Base-by-base conservation (phyloP, 2,888 invertebrate genomes). In the Calliopum simillimum region DNA sequence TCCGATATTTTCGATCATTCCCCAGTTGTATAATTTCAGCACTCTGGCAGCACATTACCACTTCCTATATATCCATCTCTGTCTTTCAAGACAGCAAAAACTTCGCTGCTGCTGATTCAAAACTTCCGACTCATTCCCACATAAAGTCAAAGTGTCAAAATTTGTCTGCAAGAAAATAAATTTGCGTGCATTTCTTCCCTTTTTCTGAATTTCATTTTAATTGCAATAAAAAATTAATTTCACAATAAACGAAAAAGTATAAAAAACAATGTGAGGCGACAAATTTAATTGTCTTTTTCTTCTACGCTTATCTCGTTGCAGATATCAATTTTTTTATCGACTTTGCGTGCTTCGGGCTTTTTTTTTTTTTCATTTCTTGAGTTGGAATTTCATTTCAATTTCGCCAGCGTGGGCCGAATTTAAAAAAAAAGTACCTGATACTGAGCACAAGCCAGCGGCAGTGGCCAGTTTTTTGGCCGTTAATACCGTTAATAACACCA, bases 361-460 rank as follows among this genome's bases (percentile, higher is more conserved):
- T 67, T 25, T 69, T 71, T 68, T 16, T 65, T 69, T 66, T 23
- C 41, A 33, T 67, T 55, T 73, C 55, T 69, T 33, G 62, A 71
- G 59, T 71, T 58, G 44, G 16, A 33, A 49, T 13, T 19, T 49
- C 21, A 11, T 11, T 23, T 62, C 73, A 71, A 74, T 77, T 77
- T 77, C 76, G 70, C 74, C 75, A 75, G 74, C 75, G 75, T 73
- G 74, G 76, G 71, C 75, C 73, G 74, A 61, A 75, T 74, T n/a
- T 73, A 69, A 44, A 62, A 64, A 73, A 73, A 74, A 76, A 75
- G 55, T 74, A 75, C 69, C 73, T 75, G 66, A 76, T 77, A 70
- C 77, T 79, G 79, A 79, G 74, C 75, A 74, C 79, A 74, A 75
- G 67, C 70, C 70, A 73, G 62, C 55, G 66, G 71, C 65, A n/a